phyloP scores from a whole-genome alignment of 1,140 invertebrate genomes.

The Ceratina japonica region DNA sequence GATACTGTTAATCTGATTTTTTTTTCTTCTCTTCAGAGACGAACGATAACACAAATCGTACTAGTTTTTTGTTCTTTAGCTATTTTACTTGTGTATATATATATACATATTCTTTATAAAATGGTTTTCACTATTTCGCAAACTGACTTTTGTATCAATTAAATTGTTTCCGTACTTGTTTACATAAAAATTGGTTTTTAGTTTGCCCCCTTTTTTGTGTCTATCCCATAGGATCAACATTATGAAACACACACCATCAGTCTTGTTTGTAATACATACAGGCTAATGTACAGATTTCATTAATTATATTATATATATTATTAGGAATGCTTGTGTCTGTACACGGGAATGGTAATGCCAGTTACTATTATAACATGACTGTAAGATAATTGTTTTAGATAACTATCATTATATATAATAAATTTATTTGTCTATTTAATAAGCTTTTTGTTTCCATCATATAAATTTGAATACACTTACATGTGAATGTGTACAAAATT shows the following conservation, averaged over 20 bases:
- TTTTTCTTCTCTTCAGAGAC: conserved; percentile 23
- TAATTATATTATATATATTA: conserved; percentile 20
- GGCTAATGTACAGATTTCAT: conserved; percentile 15
- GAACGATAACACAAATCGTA: neutral
- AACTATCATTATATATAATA: conserved; percentile 43
- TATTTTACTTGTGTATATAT: neutral
- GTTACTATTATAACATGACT: conserved; percentile 20
- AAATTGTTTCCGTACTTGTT: conserved; percentile 47
- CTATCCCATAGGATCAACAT: conserved; percentile 41
- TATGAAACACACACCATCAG: neutral
- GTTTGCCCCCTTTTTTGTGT: conserved; percentile 4
- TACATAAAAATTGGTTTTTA: too few relatives aligned
- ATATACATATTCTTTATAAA: neutral
- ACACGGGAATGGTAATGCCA: conserved; percentile 32
- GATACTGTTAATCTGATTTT: conserved; percentile 16
- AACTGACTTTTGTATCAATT: conserved; percentile 41
- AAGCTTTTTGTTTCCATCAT: conserved; percentile 14
- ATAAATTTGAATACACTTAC: conserved; percentile 28
- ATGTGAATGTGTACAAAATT: neutral
- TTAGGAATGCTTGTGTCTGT: conserved; percentile 27
- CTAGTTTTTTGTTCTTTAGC: neutral
- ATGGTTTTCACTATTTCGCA: neutral
- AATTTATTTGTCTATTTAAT: conserved; percentile 48
- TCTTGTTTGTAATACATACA: conserved; percentile 19
- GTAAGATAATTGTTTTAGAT: conserved; percentile 40